phyloP scores from a whole-genome alignment of 2,888 invertebrate genomes.

The Philereme transversata region DNA sequence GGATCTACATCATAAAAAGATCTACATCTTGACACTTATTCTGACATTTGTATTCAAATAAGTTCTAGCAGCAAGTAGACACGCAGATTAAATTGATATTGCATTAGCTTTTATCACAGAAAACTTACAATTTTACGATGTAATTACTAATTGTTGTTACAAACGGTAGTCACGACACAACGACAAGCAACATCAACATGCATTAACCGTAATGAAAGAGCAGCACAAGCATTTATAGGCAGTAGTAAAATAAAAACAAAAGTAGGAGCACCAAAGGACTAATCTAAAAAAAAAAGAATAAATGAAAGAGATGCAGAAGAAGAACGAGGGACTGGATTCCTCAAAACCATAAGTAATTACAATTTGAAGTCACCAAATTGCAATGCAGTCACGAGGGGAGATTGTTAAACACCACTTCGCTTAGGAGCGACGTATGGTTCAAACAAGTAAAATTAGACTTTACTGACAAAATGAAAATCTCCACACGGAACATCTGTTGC shows the following conservation, averaged over 20 bases:
- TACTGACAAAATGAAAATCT: slow-evolving; percentile 61
- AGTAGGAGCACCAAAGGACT: slow-evolving; percentile 9
- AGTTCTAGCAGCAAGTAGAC: slow-evolving; percentile 3
- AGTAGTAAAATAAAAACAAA: slow-evolving; percentile 7
- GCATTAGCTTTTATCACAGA: slow-evolving; percentile 2
- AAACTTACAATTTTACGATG: slow-evolving; percentile 8
- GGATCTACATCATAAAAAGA: background rate
- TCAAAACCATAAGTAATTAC: slow-evolving; percentile 82
- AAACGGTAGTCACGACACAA: slow-evolving; percentile 18
- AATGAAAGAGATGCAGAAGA: slow-evolving; percentile 66
- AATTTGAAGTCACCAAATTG: slow-evolving; percentile 83
- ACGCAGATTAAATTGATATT: slow-evolving; percentile 2
- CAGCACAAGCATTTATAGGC: slow-evolving; percentile 12
- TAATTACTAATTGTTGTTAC: background rate
- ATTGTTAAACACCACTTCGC: slow-evolving; percentile 77
- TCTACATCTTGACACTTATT: slow-evolving; percentile 6
- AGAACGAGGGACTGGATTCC: slow-evolving; percentile 81
- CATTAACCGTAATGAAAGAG: slow-evolving; percentile 11
- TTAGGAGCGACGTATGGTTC: slow-evolving; percentile 50
- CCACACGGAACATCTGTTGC: slow-evolving; percentile 62
- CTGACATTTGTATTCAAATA: slow-evolving; percentile 9
- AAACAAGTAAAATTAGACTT: slow-evolving; percentile 55
- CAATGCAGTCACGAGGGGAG: slow-evolving; percentile 85
- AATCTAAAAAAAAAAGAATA: slow-evolving; percentile 21
- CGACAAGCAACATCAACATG: slow-evolving; percentile 19